Evolutionary conservation across 2,888 invertebrate species (phyloP).

Genomic region (Muschampia plurimacula): DNA sequence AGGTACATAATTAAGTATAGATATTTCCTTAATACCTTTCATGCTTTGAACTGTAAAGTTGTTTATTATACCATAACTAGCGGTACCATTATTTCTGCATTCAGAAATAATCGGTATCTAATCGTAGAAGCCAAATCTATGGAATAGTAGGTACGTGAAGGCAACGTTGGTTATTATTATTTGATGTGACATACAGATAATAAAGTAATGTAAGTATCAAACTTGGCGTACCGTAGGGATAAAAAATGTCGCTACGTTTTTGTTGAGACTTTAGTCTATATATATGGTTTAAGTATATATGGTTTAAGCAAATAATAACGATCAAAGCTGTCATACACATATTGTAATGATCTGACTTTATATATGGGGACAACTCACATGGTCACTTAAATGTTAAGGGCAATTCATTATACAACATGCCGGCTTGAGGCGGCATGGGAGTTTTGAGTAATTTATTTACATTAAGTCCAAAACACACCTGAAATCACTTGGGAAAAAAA

Average conservation of each 20-base stretch:
- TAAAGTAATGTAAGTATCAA: constrained; percentile 8
- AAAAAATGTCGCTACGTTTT: constrained; percentile 29
- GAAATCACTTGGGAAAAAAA: too few relatives aligned
- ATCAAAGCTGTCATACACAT: constrained; percentile 28
- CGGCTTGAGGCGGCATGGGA: too few relatives aligned
- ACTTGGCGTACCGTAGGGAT: constrained; percentile 23
- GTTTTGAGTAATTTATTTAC: neutral
- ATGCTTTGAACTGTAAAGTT: neutral
- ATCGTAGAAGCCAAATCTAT: constrained; percentile 26
- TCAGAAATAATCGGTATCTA: constrained; percentile 16
- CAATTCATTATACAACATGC: neutral
- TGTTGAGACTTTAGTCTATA: neutral
- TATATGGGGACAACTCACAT: constrained; percentile 4
- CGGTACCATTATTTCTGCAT: constrained; percentile 8
- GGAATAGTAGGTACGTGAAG: constrained; percentile 1
- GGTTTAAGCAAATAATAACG: constrained; percentile 26
- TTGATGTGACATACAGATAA: constrained; percentile 25
- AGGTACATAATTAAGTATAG: too few relatives aligned
- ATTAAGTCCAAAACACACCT: too few relatives aligned
- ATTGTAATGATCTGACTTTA: constrained; percentile 15
- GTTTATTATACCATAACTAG: neutral
- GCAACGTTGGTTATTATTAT: constrained; percentile 29
- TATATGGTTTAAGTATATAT: constrained; percentile 25
- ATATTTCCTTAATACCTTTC: neutral
- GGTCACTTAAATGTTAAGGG: constrained; percentile 16